These are phyloP conservation scores for Mormoops blainvillei DNA, from an alignment of 2,113 vertebrate genomes.

Conservation along the genomic window DNA sequence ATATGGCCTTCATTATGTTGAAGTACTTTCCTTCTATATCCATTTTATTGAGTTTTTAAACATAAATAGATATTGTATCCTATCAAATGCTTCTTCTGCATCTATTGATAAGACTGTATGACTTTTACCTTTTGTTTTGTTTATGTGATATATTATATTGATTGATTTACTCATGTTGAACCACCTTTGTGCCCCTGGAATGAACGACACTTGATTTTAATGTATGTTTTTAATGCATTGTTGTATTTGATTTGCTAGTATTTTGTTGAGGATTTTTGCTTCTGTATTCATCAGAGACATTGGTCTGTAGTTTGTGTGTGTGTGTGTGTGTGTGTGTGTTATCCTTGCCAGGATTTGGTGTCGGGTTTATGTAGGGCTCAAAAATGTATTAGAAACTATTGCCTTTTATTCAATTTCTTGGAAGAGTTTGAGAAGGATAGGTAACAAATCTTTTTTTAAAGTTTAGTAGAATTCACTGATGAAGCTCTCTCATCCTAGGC, in stretches of 20 bases:
- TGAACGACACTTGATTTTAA: not conserved
- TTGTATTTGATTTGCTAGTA: not conserved
- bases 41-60: not conserved
- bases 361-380: not conserved
- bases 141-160: not conserved
- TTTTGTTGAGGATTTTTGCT: not conserved
- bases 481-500: not conserved
- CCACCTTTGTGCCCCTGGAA: not conserved
- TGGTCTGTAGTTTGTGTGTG: not conserved
- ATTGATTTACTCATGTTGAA: not conserved
- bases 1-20: not conserved
- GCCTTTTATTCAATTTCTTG: not conserved
- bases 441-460: not conserved
- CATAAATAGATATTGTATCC: not conserved
- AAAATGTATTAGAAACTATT: not conserved
- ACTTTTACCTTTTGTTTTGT: not conserved
- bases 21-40: not conserved
- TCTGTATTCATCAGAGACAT: not conserved
- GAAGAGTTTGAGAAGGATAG: not conserved
- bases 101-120: not conserved
- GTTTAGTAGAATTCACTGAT: not conserved
- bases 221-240: not conserved
- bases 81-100: not conserved
- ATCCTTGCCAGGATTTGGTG: not conserved
- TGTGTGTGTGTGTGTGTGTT: too few species aligned